Conservation (phyloP, 1,140 invertebrate genomes). For the Planococcus citri region DNA sequence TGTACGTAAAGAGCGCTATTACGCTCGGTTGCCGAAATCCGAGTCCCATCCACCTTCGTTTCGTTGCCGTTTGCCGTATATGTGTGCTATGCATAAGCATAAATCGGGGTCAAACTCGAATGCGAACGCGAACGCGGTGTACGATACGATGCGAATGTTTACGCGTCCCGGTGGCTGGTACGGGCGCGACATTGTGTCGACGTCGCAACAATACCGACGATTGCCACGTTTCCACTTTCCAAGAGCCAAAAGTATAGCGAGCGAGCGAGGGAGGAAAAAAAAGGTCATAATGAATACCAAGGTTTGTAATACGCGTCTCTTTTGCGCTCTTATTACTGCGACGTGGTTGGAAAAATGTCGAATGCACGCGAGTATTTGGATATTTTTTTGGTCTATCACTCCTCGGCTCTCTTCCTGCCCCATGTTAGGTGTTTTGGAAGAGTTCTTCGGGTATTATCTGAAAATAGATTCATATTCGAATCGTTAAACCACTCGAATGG, state of each 20-base stretch:
- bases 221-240: too few relatives aligned
- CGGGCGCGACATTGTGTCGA: constrained; percentile 18
- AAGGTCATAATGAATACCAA: constrained; percentile 9
- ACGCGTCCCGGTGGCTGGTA: constrained; percentile 14
- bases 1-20: too few relatives aligned
- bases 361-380: too few relatives aligned
- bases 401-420: too few relatives aligned
- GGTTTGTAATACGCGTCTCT: neutral
- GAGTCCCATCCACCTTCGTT: neutral
- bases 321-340: neutral
- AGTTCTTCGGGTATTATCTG: too few relatives aligned
- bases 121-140: neutral
- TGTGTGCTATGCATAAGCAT: too few relatives aligned
- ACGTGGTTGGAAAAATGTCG: neutral
- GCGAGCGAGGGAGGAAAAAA: neutral
- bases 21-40: neutral
- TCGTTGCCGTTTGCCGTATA: too few relatives aligned
- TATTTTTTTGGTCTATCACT: too few relatives aligned
- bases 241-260: neutral
- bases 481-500: neutral
- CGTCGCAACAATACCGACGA: constrained; percentile 1
- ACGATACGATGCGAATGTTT: constrained; percentile 3
- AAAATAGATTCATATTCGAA: too few relatives aligned
- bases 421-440: too few relatives aligned
- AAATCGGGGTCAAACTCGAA: constrained; percentile 6